phyloP scores from a whole-genome alignment of 2,797 vertebrate genomes.

The Potorous gilbertii region DNA sequence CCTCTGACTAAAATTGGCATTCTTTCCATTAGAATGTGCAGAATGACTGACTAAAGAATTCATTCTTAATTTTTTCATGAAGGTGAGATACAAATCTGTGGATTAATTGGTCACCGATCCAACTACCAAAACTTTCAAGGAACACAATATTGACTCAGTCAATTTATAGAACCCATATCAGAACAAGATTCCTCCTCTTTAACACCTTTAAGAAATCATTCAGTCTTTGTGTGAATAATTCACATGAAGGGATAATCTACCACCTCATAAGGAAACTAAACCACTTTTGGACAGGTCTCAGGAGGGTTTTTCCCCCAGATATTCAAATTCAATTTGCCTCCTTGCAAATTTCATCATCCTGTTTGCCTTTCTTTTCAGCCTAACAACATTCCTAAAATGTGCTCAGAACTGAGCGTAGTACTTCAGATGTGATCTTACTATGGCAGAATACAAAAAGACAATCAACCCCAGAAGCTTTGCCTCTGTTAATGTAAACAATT shows the following conservation, averaged over 20 bases:
- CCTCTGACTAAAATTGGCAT: neutral
- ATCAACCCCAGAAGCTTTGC: neutral
- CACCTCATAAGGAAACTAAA: neutral
- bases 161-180: neutral
- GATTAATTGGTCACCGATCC: neutral
- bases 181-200: neutral
- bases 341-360: neutral
- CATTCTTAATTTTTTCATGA: neutral
- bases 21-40: neutral
- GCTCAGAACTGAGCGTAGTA: neutral
- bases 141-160: neutral
- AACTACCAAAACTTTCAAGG: neutral
- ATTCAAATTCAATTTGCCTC: neutral
- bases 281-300: neutral
- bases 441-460: neutral
- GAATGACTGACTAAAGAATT: neutral
- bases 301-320: neutral
- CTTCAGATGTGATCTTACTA: neutral
- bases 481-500: neutral
- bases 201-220: neutral
- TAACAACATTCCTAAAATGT: neutral
- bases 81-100: neutral
- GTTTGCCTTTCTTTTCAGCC: neutral
- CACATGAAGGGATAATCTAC: neutral
- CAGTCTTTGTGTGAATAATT: neutral